phyloP scores from a whole-genome alignment of 2,113 vertebrate species.

The Melierax canorus region DNA sequence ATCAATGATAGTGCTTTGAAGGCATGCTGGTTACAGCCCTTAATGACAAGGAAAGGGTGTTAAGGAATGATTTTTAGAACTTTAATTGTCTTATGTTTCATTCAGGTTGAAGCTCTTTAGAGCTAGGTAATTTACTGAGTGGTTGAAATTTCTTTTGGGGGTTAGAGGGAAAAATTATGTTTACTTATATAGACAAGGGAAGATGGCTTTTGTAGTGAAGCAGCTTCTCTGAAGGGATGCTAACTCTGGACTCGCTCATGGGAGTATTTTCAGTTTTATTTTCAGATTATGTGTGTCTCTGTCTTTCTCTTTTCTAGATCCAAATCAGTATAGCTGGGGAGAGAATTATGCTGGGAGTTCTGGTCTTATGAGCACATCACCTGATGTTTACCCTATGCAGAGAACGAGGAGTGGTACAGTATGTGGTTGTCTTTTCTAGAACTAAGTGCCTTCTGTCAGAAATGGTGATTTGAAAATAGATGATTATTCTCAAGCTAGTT shows the following conservation, averaged over 20 bases:
- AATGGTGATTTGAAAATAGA: not conserved
- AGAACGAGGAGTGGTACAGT: conserved; percentile 93
- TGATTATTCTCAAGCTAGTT: not conserved
- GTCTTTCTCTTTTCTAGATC: conserved; percentile 77
- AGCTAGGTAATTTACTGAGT: not conserved
- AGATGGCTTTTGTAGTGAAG: not conserved
- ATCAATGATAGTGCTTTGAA: not conserved
- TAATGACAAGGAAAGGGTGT: not conserved
- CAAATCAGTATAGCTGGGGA: conserved; percentile 97
- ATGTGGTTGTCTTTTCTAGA: conserved; percentile 68
- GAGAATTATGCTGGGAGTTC: conserved; percentile 98
- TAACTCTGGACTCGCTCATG: not conserved
- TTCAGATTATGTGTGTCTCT: conserved; percentile 50
- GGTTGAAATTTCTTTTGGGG: not conserved
- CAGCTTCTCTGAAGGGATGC: not conserved
- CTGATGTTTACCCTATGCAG: conserved; percentile 88
- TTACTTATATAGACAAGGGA: not conserved
- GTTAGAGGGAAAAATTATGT: not conserved
- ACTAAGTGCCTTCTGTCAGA: not conserved
- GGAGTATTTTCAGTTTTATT: conserved; percentile 23
- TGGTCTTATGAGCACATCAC: conserved; percentile 93
- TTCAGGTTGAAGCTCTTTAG: not conserved
- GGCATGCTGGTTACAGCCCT: not conserved
- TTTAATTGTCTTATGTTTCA: not conserved
- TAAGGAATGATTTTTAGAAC: not conserved